Percentiles rank a stretch among this genome's conserved stretches.
phyloP scores from a whole-genome alignment of 2,888 invertebrate species.

The Phoenoteleia sp. region DNA sequence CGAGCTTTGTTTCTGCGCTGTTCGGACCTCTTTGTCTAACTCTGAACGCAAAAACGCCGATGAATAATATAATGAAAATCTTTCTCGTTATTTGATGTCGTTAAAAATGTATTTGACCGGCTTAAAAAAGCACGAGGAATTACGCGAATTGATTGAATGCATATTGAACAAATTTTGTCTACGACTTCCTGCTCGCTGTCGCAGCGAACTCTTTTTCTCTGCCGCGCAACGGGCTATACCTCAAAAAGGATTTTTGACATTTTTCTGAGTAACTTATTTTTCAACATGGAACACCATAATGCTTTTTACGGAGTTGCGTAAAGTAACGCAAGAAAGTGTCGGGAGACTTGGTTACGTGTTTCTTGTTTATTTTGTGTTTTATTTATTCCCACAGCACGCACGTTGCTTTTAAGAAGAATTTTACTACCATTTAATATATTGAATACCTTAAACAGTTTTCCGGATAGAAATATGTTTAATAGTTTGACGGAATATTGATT shows the following conservation, averaged over 20 bases:
- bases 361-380: neutral
- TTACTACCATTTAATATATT: constrained; percentile 14
- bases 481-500: too few species aligned
- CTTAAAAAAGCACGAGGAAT: neutral
- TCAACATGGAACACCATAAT: constrained; percentile 43
- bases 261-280: constrained; percentile 37
- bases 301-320: constrained; percentile 32
- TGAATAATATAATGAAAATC: too few species aligned
- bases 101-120: neutral
- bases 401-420: constrained; percentile 12
- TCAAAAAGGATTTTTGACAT: constrained; percentile 42
- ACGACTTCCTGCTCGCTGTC: neutral
- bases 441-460: too few species aligned
- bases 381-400: neutral
- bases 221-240: neutral
- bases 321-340: constrained; percentile 25
- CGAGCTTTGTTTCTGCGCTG: too few species aligned
- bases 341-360: constrained; percentile 16
- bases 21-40: too few species aligned
- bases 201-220: constrained; percentile 11
- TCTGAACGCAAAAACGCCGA: too few species aligned
- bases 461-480: too few species aligned
- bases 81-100: too few species aligned
- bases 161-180: constrained; percentile 22
- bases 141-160: constrained; percentile 15